Evolutionary conservation across 2,113 vertebrate genomes (phyloP), one percentile per base, ranked within the genome.

Genomic region (Datnioides undecimradiatus): DNA sequence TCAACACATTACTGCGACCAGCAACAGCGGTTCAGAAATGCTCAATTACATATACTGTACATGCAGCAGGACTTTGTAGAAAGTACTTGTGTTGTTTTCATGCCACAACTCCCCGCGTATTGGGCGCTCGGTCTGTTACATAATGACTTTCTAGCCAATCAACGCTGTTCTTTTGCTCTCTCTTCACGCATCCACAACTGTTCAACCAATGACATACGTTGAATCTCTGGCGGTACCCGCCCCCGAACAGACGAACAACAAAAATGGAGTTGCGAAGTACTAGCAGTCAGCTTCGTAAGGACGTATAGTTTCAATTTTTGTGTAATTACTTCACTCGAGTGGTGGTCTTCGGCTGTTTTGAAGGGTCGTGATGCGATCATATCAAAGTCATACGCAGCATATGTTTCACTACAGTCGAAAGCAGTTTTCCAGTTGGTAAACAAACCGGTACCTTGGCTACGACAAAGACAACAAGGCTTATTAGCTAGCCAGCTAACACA

Each of bases 181-280:
- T 38, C 52, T 0, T 27, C 19, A 23, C 13, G 2, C 33, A 1
- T 10, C 36, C 0, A 21, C 27, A 11, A 13, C 21, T 0, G 25
- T 3, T 71, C 23, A 60, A 17, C 90, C 88, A 91, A 92, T 91
- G 14, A 79, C 13, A 1, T 13, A 0, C 29, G 13, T 46, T 0
- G n/a, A 51, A 33, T 57, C 3, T 43, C 7, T 2, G 3, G 60
- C 1, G 7, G 51, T 45, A 7, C 2, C 82, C 67, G 82, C 91
- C 90, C 73, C 66, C 19, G 3, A 23, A 17, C 17, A 43, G 43
- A 66, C 75, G 45, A 83, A 82, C 70, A 90, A 91, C 82, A 91
- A 86, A 92, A 57, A 89, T 89, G 88, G 87, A 91, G 88, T 87
- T 67, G 52, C 57, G 64, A 80, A 74, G 5, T 43, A 55, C 43